Evolutionary conservation across 2,797 vertebrate genomes (phyloP).

Genomic region (Poecilia wingei): DNA sequence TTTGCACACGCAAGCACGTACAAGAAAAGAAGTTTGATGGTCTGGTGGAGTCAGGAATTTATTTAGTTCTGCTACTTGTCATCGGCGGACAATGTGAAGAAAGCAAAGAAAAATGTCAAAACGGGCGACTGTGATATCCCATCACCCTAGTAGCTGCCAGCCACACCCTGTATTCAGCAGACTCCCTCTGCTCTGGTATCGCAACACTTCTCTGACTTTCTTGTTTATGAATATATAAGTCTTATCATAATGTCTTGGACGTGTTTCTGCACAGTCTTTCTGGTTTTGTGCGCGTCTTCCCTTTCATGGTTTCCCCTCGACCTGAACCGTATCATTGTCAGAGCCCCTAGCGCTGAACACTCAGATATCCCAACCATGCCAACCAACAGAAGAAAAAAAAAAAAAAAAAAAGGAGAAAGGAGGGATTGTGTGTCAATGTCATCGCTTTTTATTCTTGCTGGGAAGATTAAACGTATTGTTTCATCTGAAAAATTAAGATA

Average conservation of each 20-base stretch:
- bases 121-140: slow-evolving; percentile 50
- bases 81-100: slow-evolving; percentile 15
- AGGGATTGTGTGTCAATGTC: slow-evolving; percentile 71
- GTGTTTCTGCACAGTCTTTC: slow-evolving; percentile 45
- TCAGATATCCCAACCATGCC: slow-evolving; percentile 60
- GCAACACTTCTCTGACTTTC: slow-evolving; percentile 58
- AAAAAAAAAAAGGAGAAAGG: slow-evolving; percentile 35
- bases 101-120: slow-evolving; percentile 33
- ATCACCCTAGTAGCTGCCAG: slow-evolving; percentile 49
- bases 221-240: slow-evolving; percentile 58
- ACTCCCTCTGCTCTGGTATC: slow-evolving; percentile 54
- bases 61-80: slow-evolving; percentile 46
- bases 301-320: slow-evolving; percentile 61
- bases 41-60: slow-evolving; percentile 63
- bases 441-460: slow-evolving; percentile 47
- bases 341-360: slow-evolving; percentile 69
- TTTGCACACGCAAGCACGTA: slow-evolving; percentile 7
- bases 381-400: slow-evolving; percentile 39
- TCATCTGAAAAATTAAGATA: slow-evolving; percentile 19
- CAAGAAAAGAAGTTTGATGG: slow-evolving; percentile 62
- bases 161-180: slow-evolving; percentile 70
- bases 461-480: slow-evolving; percentile 45
- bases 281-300: slow-evolving; percentile 39
- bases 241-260: slow-evolving; percentile 38
- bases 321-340: slow-evolving; percentile 72